Percentiles rank a stretch among this genome's conserved stretches.
Evolutionary conservation across 2,888 invertebrate species (phyloP).

Genomic region (Drosophila yooni): DNA sequence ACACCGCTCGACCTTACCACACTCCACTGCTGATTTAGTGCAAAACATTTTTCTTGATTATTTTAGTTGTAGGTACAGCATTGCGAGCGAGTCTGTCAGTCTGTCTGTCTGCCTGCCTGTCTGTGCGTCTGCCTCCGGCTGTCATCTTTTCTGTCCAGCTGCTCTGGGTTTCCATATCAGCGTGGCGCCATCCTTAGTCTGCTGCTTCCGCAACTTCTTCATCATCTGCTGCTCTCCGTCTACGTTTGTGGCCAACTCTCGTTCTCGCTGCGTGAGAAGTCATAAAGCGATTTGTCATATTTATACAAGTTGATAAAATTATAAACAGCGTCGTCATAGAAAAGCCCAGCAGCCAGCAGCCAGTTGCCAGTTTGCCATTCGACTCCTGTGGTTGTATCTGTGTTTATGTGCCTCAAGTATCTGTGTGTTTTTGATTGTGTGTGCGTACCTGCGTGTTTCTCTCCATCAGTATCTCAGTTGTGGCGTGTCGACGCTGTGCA

Average conservation of each 20-base stretch:
- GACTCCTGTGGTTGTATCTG: constrained; percentile 3
- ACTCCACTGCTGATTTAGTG: constrained; percentile 68
- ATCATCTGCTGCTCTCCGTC: not conserved
- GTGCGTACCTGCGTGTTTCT: constrained; percentile 23
- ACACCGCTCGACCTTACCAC: constrained; percentile 1
- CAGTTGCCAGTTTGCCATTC: constrained; percentile 18
- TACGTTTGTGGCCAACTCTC: constrained; percentile 15
- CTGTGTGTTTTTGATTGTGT: constrained; percentile 6
- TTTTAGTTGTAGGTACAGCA: constrained; percentile 59
- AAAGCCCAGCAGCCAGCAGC: constrained; percentile 18
- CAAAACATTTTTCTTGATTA: constrained; percentile 79
- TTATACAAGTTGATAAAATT: constrained; percentile 82
- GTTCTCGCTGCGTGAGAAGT: constrained; percentile 70
- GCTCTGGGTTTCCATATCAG: constrained; percentile 47
- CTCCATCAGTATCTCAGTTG: constrained; percentile 7
- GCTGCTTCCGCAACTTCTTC: not conserved
- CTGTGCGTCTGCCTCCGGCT: constrained; percentile 35
- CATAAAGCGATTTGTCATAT: constrained; percentile 82
- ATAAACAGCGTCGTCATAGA: constrained; percentile 69
- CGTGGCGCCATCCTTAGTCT: constrained; percentile 32
- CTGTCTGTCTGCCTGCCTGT: not conserved
- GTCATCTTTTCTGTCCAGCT: constrained; percentile 41
- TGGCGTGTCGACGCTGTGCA: constrained; percentile 43
- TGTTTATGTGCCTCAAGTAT: constrained; percentile 27
- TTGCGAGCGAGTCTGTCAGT: constrained; percentile 45